These are phyloP conservation scores for Nothocercus julius DNA, from an alignment of 2,113 vertebrate species.

Conservation along the genomic window DNA sequence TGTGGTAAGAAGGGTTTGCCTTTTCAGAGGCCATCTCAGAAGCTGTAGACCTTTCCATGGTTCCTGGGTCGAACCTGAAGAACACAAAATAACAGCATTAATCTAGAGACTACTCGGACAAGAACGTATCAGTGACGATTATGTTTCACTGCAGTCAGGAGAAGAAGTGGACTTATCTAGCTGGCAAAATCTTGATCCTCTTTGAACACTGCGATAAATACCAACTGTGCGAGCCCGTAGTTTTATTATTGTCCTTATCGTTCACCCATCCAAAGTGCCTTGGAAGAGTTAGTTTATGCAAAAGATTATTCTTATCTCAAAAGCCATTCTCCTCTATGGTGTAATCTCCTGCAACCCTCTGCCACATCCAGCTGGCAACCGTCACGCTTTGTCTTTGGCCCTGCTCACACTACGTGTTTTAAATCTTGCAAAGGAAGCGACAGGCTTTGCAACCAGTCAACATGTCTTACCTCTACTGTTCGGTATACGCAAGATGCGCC, in stretches of 20 bases:
- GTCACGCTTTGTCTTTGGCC: conserved; percentile 64
- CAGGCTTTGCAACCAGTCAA: conserved; percentile 46
- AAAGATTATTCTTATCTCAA: conserved; percentile 74
- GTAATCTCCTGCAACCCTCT: conserved; percentile 69
- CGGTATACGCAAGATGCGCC: accelerated
- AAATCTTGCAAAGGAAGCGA: conserved; percentile 51
- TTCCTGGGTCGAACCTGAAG: conserved; percentile 66
- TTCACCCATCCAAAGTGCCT: conserved; percentile 38
- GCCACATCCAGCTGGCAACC: conserved; percentile 63
- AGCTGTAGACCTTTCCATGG: conserved; percentile 75
- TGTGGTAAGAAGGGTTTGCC: conserved; percentile 65
- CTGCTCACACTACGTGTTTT: conserved; percentile 31
- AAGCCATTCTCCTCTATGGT: conserved; percentile 67
- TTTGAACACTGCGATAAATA: conserved; percentile 38
- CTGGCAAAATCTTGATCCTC: conserved; percentile 42
- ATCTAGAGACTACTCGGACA: not conserved
- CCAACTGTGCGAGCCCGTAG: not conserved
- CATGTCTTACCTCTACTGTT: conserved; percentile 53
- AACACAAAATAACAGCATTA: conserved; percentile 51
- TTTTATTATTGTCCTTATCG: conserved; percentile 56
- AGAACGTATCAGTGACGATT: not conserved
- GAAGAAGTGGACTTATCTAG: not conserved
- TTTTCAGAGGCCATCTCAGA: conserved; percentile 68
- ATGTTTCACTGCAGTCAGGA: not conserved
- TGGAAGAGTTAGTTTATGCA: conserved; percentile 68